phyloP scores from a whole-genome alignment of 2,888 invertebrate species.

The Schizaphis graminum region DNA sequence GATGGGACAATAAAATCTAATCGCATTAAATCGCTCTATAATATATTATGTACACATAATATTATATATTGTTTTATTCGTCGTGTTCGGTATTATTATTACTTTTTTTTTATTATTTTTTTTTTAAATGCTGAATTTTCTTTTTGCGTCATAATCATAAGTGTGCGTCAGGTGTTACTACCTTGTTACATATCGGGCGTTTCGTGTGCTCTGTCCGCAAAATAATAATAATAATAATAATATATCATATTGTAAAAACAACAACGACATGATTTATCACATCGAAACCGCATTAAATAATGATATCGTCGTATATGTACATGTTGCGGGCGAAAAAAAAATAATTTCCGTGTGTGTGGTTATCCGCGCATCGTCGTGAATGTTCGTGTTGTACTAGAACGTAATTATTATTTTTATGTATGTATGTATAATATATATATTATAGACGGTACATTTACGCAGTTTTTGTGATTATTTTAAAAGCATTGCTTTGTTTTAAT shows the following conservation, averaged over 20 bases:
- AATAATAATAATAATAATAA: background rate
- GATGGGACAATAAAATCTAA: background rate
- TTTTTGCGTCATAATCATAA: background rate
- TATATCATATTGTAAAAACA: conserved; percentile 1
- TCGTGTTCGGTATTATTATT: background rate
- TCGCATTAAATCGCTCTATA: background rate
- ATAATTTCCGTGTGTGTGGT: background rate
- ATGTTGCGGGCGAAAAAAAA: background rate
- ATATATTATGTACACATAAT: background rate
- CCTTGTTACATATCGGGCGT: background rate
- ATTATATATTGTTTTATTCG: background rate
- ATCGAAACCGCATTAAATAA: conserved; percentile 29
- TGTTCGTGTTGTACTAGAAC: background rate
- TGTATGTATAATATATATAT: background rate
- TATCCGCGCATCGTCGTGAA: background rate
- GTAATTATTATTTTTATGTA: background rate
- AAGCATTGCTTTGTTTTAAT: conserved; percentile 12
- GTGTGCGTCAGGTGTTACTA: background rate
- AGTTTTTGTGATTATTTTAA: conserved; percentile 35
- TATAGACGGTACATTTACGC: background rate
- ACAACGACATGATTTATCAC: conserved; percentile 42
- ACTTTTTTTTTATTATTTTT: background rate
- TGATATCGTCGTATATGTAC: background rate
- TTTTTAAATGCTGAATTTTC: background rate
- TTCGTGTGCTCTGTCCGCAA: background rate